Conservation (phyloP, 2,888 invertebrate genomes). For the Drosophila diplacantha region DNA sequence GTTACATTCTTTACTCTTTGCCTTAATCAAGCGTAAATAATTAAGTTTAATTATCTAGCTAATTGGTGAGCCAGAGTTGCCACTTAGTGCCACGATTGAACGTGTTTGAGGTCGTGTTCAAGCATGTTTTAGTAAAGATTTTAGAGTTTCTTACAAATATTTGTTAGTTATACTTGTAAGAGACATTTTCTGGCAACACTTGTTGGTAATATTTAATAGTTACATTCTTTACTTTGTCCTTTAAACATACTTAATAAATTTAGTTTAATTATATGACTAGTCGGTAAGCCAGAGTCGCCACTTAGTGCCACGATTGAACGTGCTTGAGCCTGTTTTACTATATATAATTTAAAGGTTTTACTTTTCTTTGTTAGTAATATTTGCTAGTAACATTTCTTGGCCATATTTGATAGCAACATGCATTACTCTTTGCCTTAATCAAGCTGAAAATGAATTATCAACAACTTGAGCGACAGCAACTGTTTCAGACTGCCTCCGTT, state of each 20-base stretch:
- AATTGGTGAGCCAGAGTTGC: not conserved
- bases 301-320: too few relatives aligned
- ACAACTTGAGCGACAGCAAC: constrained; percentile 5
- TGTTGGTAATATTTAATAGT: too few relatives aligned
- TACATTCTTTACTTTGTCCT: too few relatives aligned
- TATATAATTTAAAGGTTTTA: not conserved
- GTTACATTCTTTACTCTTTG: too few relatives aligned
- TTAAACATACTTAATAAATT: not conserved
- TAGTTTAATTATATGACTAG: not conserved
- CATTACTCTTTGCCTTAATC: not conserved
- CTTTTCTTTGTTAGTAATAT: too few relatives aligned
- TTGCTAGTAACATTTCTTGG: not conserved
- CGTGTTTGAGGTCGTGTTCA: not conserved
- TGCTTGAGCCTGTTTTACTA: not conserved
- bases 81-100: not conserved
- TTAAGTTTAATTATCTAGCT: too few relatives aligned
- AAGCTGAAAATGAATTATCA: not conserved
- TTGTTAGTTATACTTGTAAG: not conserved
- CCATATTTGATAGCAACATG: not conserved
- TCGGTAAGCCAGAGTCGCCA: too few relatives aligned
- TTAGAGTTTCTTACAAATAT: not conserved
- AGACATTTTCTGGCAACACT: not conserved
- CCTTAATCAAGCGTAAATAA: too few relatives aligned
- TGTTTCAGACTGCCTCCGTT: constrained; percentile 11
- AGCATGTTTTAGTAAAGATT: not conserved